These are phyloP conservation scores for Philereme transversata DNA, from an alignment of 2,888 invertebrate species.

Conservation along the genomic window DNA sequence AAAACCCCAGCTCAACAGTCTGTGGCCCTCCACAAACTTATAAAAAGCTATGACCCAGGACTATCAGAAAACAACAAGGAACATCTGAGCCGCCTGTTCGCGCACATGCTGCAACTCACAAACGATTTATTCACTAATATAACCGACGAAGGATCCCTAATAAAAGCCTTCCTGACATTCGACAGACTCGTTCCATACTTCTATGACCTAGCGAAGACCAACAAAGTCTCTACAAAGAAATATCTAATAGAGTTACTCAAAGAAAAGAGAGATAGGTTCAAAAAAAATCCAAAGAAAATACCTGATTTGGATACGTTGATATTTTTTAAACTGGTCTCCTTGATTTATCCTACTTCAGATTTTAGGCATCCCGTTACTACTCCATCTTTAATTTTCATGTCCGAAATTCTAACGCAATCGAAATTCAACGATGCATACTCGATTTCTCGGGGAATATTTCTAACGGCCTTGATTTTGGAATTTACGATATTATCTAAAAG, in stretches of 20 bases:
- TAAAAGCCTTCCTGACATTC: slow-evolving; percentile 84
- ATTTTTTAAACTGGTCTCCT: slow-evolving; percentile 91
- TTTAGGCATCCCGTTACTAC: slow-evolving; percentile 95
- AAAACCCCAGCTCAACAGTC: slow-evolving; percentile 87
- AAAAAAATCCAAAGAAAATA: slow-evolving; percentile 82
- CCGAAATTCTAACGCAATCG: slow-evolving; percentile 88
- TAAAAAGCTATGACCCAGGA: slow-evolving; percentile 94
- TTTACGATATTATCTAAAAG: slow-evolving; percentile 91
- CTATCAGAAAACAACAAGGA: slow-evolving; percentile 91
- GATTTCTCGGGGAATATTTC: slow-evolving; percentile 90
- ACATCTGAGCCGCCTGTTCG: slow-evolving; percentile 88
- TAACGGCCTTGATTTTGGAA: slow-evolving; percentile 90
- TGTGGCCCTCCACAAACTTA: slow-evolving; percentile 90
- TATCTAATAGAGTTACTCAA: slow-evolving; percentile 88
- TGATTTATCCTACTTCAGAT: slow-evolving; percentile 95
- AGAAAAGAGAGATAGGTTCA: slow-evolving; percentile 88
- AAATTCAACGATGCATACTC: slow-evolving; percentile 86
- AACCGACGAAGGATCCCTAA: slow-evolving; percentile 65
- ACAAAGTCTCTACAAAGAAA: slow-evolving; percentile 87
- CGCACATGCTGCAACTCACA: slow-evolving; percentile 90
- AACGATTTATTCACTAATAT: slow-evolving; percentile 85
- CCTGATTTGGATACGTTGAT: slow-evolving; percentile 89
- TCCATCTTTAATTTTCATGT: slow-evolving; percentile 92
- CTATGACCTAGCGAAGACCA: slow-evolving; percentile 88
- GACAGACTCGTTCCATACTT: slow-evolving; percentile 83